Base-by-base conservation (phyloP, 2,797 vertebrate species). In the Ptychobarbus kaznakovi region DNA sequence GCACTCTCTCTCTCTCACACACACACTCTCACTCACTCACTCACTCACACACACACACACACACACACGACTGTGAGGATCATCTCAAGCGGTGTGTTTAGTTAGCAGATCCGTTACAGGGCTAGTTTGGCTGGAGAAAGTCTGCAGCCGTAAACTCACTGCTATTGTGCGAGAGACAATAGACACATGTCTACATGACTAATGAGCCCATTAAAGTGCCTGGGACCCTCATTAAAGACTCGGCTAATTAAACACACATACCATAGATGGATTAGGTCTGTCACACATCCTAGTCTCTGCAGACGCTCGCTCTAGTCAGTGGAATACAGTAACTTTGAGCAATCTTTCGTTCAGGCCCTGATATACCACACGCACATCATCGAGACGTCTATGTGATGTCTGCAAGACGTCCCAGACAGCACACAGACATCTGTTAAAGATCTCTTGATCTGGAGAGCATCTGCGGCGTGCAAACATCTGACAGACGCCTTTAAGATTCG, bases 161-260 rank as follows among this genome's bases (percentile, higher is more conserved):
- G 58, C 61, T 63, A 63, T 84, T 82, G 87, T 88, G 22, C 74
- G 65, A 35, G 51, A 88, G 80, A 85, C 77, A 88, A 75, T 82
- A 87, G 87, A 88, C 87, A 83, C 56, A 76, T 89, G 91, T 91
- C 90, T 82, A 86, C 87, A 90, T 86, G 91, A 91, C 65, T 68
- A 83, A 90, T 92, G 91, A 93, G 89, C 91, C 81, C 87, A 91
- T 92, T 91, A 92, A 92, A 88, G 90, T 89, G 89, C 86, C 40
- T 88, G 72, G 84, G 89, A 84, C 82, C 74, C 90, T 91, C 88
- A 91, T 93, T 90, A 87, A 86, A 82, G 81, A 65, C 82, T n/a
- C 16, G 69, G 82, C 89, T 89, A 90, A 92, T 94, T 89, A 89
- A 91, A 88, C 84, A 38, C 84, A 53, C 88, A 81, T 86, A 25